A percentile compares a stretch with the other conserved stretches of the same genome.
Evolutionary conservation across 1,140 invertebrate species (phyloP).

Genomic region (Xylocopa sonorina): DNA sequence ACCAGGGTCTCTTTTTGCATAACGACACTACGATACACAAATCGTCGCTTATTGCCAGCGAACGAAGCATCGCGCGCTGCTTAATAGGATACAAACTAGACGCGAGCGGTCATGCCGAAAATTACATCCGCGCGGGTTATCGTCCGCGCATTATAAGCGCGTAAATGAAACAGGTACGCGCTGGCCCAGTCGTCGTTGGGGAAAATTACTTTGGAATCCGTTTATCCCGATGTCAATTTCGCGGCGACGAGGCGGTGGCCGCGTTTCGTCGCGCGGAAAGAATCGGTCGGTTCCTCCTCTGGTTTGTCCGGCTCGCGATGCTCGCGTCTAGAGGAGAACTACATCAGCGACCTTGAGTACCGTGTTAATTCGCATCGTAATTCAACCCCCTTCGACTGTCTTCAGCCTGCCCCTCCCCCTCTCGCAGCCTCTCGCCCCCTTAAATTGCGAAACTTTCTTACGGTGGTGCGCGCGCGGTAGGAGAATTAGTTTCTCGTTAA

Average conservation of each 20-base stretch:
- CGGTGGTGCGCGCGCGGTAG: constrained; percentile 47
- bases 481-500: constrained; percentile 81
- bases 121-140: constrained; percentile 23
- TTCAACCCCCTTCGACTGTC: constrained; percentile 44
- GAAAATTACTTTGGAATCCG: constrained; percentile 44
- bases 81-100: constrained; percentile 31
- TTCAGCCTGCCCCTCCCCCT: not conserved
- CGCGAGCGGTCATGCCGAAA: constrained; percentile 38
- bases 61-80: constrained; percentile 21
- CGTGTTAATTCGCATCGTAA: constrained; percentile 67
- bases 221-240: constrained; percentile 41
- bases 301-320: no score
- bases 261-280: constrained; percentile 5
- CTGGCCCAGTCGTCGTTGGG: not conserved
- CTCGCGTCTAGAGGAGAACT: constrained; percentile 4
- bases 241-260: not conserved
- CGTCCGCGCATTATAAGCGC: constrained; percentile 19
- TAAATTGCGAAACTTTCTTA: constrained; percentile 69
- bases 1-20: constrained; percentile 35
- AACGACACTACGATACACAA: constrained; percentile 6
- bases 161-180: constrained; percentile 21
- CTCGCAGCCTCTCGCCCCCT: constrained; percentile 16
- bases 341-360: constrained; percentile 62
- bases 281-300: not conserved
- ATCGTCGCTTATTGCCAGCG: not conserved